Percentiles rank a stretch among this genome's conserved stretches.
Conservation (phyloP, 2,888 invertebrate species). For the Dryadula phaetusa region DNA sequence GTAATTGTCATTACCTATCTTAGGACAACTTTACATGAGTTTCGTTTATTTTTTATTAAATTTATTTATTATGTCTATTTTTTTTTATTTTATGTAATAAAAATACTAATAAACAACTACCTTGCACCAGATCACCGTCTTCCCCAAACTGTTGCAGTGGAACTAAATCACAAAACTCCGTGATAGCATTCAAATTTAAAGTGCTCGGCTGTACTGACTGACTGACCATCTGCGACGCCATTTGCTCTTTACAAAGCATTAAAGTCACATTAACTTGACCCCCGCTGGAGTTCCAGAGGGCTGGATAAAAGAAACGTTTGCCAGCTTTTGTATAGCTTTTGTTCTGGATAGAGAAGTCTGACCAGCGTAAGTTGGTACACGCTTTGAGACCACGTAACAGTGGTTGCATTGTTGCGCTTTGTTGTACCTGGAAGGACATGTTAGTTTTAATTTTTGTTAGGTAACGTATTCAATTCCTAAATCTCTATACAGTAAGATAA, state of each 20-base stretch:
- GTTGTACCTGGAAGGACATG: constrained; percentile 83
- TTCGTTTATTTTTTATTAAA: neutral
- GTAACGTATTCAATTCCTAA: neutral
- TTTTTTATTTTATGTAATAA: neutral
- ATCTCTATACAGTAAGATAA: too few species aligned
- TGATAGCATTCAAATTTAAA: constrained; percentile 88
- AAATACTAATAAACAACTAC: constrained; percentile 60
- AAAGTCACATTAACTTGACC: constrained; percentile 88
- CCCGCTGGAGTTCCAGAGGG: constrained; percentile 87
- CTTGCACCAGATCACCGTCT: constrained; percentile 87
- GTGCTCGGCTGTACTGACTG: constrained; percentile 86
- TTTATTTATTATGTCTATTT: neutral
- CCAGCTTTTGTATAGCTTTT: constrained; percentile 85
- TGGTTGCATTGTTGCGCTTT: constrained; percentile 87
- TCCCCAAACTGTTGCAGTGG: constrained; percentile 87
- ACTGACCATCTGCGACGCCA: constrained; percentile 85
- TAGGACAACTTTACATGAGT: too few species aligned
- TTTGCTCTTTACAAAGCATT: constrained; percentile 86
- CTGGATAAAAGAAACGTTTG: constrained; percentile 89
- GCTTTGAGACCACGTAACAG: constrained; percentile 89
- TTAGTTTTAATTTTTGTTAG: neutral
- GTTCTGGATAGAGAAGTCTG: constrained; percentile 87
- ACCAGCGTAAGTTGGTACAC: constrained; percentile 88
- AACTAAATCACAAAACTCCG: constrained; percentile 92
- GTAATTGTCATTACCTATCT: too few species aligned